phyloP scores from a whole-genome alignment of 2,888 invertebrate species.

The Amphipoea oculea region DNA sequence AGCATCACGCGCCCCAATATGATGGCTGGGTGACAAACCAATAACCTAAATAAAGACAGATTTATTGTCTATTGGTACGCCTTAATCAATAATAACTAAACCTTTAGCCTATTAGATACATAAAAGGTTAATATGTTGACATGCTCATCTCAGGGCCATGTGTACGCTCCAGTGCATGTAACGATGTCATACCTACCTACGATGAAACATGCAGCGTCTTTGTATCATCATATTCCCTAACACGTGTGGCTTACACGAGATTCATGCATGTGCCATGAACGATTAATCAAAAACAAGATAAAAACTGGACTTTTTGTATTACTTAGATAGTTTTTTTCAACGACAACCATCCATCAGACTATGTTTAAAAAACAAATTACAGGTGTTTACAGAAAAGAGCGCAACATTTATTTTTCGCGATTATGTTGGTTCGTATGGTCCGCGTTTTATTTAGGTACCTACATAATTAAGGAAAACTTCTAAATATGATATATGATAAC shows the following conservation, averaged over 20 bases:
- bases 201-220: constrained; percentile 21
- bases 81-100: background rate
- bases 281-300: constrained; percentile 19
- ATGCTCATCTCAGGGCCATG: constrained; percentile 31
- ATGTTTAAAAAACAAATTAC: constrained; percentile 10
- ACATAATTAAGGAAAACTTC: constrained; percentile 25
- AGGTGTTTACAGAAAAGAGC: constrained; percentile 2
- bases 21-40: constrained; percentile 49
- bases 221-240: constrained; percentile 15
- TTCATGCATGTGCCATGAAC: constrained; percentile 11
- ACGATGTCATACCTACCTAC: constrained; percentile 10
- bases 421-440: background rate
- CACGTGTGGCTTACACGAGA: constrained; percentile 47
- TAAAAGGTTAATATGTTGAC: constrained; percentile 30
- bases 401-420: background rate
- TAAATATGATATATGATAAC: background rate
- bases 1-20: constrained; percentile 51
- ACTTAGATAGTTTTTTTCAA: constrained; percentile 10
- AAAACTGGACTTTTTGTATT: constrained; percentile 29
- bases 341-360: constrained; percentile 2
- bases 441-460: background rate
- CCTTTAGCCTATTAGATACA: background rate
- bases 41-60: constrained; percentile 49
- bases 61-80: background rate
- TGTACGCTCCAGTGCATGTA: constrained; percentile 29